phyloP scores from a whole-genome alignment of 2,113 vertebrate species.

The Brachyhypopomus gauderio region DNA sequence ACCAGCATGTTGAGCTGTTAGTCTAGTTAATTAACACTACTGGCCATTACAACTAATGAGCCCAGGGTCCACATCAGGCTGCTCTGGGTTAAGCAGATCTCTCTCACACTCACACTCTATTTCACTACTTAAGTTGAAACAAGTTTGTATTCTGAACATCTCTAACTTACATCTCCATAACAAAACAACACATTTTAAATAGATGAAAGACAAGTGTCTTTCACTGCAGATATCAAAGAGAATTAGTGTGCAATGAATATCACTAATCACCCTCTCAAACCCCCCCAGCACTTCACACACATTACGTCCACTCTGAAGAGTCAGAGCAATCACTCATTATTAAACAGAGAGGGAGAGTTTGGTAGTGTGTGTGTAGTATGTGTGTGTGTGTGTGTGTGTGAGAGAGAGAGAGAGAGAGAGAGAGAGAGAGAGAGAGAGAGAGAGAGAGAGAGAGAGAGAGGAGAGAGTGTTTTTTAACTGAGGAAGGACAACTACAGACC shows the following conservation, averaged over 20 bases:
- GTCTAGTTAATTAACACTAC: too few relatives aligned
- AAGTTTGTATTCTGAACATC: slow-evolving; percentile 31
- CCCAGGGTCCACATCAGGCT: background rate
- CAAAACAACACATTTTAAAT: slow-evolving; percentile 45
- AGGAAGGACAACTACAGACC: slow-evolving; percentile 13
- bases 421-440: background rate
- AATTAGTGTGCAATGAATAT: slow-evolving; percentile 55
- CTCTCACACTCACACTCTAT: slow-evolving; percentile 10
- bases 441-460: slow-evolving; percentile 7
- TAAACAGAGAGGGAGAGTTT: slow-evolving; percentile 39
- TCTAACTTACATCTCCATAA: slow-evolving; percentile 27
- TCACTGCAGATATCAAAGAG: slow-evolving; percentile 54
- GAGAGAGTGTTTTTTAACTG: slow-evolving; percentile 34
- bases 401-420: background rate
- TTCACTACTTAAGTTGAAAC: slow-evolving; percentile 15
- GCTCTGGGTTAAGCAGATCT: slow-evolving; percentile 8
- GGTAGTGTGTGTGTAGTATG: background rate
- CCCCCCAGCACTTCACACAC: slow-evolving; percentile 51
- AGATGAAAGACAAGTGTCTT: slow-evolving; percentile 52
- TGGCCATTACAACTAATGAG: background rate
- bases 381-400: slow-evolving; percentile 18
- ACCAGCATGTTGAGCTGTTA: background rate
- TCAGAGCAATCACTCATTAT: slow-evolving; percentile 48
- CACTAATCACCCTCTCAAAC: slow-evolving; percentile 55
- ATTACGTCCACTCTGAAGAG: slow-evolving; percentile 51